phyloP scores from a whole-genome alignment of 2,888 invertebrate genomes.

The Homarus gammarus region DNA sequence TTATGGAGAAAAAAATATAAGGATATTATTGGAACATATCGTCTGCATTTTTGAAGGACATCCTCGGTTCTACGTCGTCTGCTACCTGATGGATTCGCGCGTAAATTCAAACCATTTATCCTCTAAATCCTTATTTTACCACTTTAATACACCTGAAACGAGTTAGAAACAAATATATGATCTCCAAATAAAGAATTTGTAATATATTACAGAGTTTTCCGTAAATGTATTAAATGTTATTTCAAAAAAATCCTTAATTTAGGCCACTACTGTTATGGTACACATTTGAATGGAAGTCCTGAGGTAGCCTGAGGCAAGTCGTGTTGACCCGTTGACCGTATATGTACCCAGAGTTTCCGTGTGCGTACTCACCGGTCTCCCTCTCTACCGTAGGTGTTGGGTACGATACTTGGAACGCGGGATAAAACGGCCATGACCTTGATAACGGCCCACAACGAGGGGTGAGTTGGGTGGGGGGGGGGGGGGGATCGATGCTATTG shows the following conservation, averaged over 20 bases:
- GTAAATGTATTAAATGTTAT: too few relatives aligned
- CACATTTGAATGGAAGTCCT: neutral
- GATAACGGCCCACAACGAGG: neutral
- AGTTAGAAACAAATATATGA: neutral
- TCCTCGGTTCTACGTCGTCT: slow-evolving; percentile 61
- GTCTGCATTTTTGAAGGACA: slow-evolving; percentile 73
- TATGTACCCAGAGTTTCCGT: neutral
- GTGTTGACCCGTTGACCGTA: slow-evolving; percentile 19
- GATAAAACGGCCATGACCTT: slow-evolving; percentile 1
- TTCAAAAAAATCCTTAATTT: slow-evolving; percentile 10
- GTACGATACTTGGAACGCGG: neutral
- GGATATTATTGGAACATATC: slow-evolving; percentile 66
- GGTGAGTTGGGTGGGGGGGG: neutral
- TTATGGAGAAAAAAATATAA: slow-evolving; percentile 17
- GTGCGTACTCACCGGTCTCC: neutral
- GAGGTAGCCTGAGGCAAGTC: neutral
- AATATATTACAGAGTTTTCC: neutral
- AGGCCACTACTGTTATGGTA: neutral
- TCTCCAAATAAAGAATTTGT: neutral
- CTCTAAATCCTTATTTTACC: neutral
- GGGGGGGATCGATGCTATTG: neutral
- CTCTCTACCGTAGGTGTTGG: neutral
- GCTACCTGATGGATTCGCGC: slow-evolving; percentile 56
- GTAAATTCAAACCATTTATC: slow-evolving; percentile 26
- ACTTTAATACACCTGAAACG: neutral